A percentile compares a stretch with the other conserved stretches of the same genome.
phyloP scores from a whole-genome alignment of 2,797 vertebrate species.

The Gymnoscopelus braueri region DNA sequence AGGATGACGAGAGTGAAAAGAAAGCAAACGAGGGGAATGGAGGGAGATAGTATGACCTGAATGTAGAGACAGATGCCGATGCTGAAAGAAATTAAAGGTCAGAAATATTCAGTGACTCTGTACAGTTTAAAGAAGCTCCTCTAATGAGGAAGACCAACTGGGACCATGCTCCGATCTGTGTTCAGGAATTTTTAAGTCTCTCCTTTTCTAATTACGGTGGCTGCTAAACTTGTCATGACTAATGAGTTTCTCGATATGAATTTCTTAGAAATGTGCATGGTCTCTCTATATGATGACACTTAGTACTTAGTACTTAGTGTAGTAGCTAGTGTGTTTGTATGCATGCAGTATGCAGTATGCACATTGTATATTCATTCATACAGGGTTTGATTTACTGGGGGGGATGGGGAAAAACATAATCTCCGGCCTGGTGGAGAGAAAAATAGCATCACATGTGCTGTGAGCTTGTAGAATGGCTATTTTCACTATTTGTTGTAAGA shows the following conservation, averaged over 20 bases:
- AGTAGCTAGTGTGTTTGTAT: neutral
- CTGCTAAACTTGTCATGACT: conserved; percentile 31
- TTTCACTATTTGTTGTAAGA: too few species aligned
- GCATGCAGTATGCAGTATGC: neutral
- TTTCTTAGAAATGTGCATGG: conserved; percentile 25
- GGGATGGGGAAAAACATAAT: too few species aligned
- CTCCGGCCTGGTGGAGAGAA: too few species aligned
- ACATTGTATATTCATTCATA: too few species aligned
- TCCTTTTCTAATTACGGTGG: conserved; percentile 54
- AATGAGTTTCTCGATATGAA: conserved; percentile 30
- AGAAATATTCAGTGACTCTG: conserved; percentile 18
- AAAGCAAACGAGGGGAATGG: neutral
- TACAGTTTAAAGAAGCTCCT: conserved; percentile 28
- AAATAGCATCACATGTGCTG: too few species aligned
- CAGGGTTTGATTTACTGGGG: too few species aligned
- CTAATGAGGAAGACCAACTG: conserved; percentile 45
- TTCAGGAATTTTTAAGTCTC: conserved; percentile 30
- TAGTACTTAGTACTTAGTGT: too few species aligned
- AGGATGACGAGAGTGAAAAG: neutral
- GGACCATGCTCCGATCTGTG: conserved; percentile 35
- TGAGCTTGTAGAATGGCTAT: too few species aligned
- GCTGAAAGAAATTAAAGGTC: neutral
- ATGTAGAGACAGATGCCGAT: conserved; percentile 11
- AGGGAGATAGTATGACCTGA: neutral
- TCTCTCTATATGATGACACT: conserved; percentile 26